phyloP scores from a whole-genome alignment of 2,888 invertebrate species.

The Caenorhabditis becei region DNA sequence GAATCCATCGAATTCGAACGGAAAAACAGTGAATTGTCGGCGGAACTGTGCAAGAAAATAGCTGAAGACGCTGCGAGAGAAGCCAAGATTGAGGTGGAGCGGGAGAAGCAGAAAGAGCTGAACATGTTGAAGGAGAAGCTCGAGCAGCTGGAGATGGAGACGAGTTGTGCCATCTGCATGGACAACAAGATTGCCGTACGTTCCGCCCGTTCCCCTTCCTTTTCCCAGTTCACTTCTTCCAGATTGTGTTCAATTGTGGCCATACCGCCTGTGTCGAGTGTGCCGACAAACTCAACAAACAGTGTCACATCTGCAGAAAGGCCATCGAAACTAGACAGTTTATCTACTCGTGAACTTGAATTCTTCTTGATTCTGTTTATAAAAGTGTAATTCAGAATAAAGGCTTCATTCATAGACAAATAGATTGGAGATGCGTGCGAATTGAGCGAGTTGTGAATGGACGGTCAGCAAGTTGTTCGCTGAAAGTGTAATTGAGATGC shows the following conservation, averaged over 20 bases:
- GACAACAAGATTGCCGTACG: slow-evolving; percentile 62
- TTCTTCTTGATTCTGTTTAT: too few relatives aligned
- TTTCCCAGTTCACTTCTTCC: not conserved
- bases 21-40: slow-evolving; percentile 25
- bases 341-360: slow-evolving; percentile 67
- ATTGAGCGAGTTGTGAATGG: too few relatives aligned
- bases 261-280: slow-evolving; percentile 67
- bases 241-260: slow-evolving; percentile 65
- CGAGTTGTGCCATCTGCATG: slow-evolving; percentile 68
- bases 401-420: too few relatives aligned
- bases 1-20: slow-evolving; percentile 33
- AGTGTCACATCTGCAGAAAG: slow-evolving; percentile 68
- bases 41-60: slow-evolving; percentile 43
- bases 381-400: too few relatives aligned
- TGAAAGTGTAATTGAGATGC: too few relatives aligned
- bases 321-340: slow-evolving; percentile 61
- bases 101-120: slow-evolving; percentile 65
- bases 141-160: slow-evolving; percentile 67
- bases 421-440: too few relatives aligned
- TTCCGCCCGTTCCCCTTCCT: too few relatives aligned
- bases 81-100: slow-evolving; percentile 64
- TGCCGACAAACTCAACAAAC: slow-evolving; percentile 53
- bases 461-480: too few relatives aligned
- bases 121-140: slow-evolving; percentile 55
- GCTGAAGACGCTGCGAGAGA: slow-evolving; percentile 65